Conservation (phyloP, 2,797 vertebrate species). For the Bovichtus diacanthus region DNA sequence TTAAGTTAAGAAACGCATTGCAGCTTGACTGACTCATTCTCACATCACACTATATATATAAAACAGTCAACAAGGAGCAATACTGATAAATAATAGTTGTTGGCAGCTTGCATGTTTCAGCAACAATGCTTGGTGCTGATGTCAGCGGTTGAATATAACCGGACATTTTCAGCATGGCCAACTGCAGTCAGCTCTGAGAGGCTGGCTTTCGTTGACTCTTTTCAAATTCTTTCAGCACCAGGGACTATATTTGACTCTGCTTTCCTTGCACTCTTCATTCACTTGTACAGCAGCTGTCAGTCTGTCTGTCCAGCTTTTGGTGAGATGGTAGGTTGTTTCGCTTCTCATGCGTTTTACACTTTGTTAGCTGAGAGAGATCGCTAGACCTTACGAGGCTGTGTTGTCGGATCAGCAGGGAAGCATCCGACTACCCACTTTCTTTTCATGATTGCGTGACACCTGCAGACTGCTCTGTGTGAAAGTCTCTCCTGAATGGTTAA, state of each 20-base stretch:
- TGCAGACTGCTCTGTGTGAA: constrained; percentile 13
- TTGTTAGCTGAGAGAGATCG: constrained; percentile 16
- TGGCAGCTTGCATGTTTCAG: constrained; percentile 37
- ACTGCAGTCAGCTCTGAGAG: constrained; percentile 33
- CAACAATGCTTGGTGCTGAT: constrained; percentile 35
- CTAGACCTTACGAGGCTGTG: not conserved
- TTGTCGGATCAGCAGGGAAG: not conserved
- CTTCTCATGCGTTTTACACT: constrained; percentile 5
- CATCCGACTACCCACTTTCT: not conserved
- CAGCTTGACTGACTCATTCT: constrained; percentile 10
- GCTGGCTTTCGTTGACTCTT: constrained; percentile 26
- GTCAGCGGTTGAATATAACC: constrained; percentile 42
- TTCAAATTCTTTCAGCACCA: constrained; percentile 15
- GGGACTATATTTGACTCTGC: constrained; percentile 26
- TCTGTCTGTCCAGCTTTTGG: not conserved
- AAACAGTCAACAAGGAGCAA: constrained; percentile 5
- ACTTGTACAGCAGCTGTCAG: not conserved
- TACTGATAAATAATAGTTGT: constrained; percentile 15
- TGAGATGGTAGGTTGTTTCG: not conserved
- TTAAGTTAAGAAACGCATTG: not conserved
- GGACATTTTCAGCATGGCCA: constrained; percentile 34
- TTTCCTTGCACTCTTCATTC: constrained; percentile 7
- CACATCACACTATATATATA: not conserved
- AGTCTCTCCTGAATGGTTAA: not conserved
- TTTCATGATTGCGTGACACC: constrained; percentile 15